Evolutionary conservation across 2,797 vertebrate species (phyloP).

Genomic region (Taeniopygia guttata): DNA sequence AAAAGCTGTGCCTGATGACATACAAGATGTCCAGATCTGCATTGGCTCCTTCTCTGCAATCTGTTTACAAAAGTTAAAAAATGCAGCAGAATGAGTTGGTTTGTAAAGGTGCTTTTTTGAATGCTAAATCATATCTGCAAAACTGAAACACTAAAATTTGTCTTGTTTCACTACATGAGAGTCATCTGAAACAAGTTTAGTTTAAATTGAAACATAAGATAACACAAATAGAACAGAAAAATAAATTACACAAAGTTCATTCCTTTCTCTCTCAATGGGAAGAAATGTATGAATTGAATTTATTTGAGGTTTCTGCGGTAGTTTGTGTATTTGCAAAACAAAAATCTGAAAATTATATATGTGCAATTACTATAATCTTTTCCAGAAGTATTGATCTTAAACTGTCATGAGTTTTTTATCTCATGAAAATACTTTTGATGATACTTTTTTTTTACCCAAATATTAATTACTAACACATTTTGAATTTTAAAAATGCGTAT

Average conservation of each 20-base stretch:
- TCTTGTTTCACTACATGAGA: not conserved
- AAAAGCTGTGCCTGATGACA: slow-evolving; percentile 67
- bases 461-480: not conserved
- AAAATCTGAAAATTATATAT: not conserved
- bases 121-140: slow-evolving; percentile 56
- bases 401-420: not conserved
- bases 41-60: slow-evolving; percentile 71
- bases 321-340: not conserved
- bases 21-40: slow-evolving; percentile 70
- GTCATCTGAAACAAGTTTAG: not conserved
- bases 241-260: not conserved
- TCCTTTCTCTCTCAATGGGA: not conserved
- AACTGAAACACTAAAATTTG: not conserved
- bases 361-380: not conserved
- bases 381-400: not conserved
- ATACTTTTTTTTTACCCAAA: not conserved
- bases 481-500: not conserved
- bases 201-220: not conserved
- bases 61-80: slow-evolving; percentile 69
- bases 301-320: not conserved
- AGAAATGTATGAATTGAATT: not conserved
- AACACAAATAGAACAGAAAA: not conserved
- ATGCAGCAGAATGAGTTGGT: slow-evolving; percentile 60
- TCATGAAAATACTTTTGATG: not conserved
- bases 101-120: slow-evolving; percentile 67